Percentiles rank a stretch among this genome's conserved stretches.
Conservation (phyloP, 1,140 invertebrate genomes). For the Pseudomyrmex dendroicus region DNA sequence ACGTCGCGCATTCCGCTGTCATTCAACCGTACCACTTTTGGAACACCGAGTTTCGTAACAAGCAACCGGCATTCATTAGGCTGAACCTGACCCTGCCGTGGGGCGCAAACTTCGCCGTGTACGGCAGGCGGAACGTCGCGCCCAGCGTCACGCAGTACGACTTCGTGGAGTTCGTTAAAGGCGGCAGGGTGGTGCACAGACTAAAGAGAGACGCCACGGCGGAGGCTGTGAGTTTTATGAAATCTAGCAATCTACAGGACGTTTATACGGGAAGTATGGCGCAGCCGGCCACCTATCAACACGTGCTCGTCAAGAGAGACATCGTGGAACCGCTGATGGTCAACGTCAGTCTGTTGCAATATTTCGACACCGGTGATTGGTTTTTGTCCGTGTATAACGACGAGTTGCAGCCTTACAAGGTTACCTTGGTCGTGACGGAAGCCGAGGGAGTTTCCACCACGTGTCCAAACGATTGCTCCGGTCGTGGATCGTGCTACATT, state of each 20-base stretch:
- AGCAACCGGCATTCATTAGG: conserved; percentile 94
- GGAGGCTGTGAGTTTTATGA: conserved; percentile 82
- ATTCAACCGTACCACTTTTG: conserved; percentile 96
- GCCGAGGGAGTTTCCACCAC: conserved; percentile 94
- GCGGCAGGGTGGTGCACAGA: conserved; percentile 91
- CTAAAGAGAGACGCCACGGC: conserved; percentile 85
- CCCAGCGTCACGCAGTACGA: conserved; percentile 98
- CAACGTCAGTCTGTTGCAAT: conserved; percentile 94
- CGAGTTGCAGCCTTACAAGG: conserved; percentile 92
- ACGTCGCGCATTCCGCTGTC: conserved; percentile 91
- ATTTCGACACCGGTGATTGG: conserved; percentile 96
- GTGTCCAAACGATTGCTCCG: conserved; percentile 97
- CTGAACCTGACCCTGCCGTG: conserved; percentile 96
- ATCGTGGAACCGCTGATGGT: conserved; percentile 90
- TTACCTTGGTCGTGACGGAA: conserved; percentile 92
- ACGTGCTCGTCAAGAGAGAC: conserved; percentile 83
- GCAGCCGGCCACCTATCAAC: conserved; percentile 68
- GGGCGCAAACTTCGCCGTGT: conserved; percentile 97
- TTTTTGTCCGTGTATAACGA: conserved; percentile 98
- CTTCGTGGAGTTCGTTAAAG: conserved; percentile 96
- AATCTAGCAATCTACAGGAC: conserved; percentile 71
- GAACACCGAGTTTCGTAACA: conserved; percentile 95
- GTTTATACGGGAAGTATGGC: conserved; percentile 54
- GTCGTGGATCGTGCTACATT: conserved; percentile 96
- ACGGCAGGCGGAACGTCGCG: conserved; percentile 95